phyloP scores from a whole-genome alignment of 1,140 invertebrate species.

The Lasaia peninsularis region DNA sequence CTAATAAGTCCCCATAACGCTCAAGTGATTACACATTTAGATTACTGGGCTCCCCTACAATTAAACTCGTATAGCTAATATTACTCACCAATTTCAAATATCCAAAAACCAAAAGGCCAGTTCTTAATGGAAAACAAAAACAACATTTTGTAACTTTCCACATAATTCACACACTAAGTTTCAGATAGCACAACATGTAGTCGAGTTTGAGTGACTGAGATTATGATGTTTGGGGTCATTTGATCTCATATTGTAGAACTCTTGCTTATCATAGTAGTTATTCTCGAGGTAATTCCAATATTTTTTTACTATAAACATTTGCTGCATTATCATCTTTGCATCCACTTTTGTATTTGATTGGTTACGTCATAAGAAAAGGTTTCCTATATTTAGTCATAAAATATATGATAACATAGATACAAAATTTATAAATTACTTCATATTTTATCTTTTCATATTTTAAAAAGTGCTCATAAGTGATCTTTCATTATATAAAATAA shows the following conservation, averaged over 20 bases:
- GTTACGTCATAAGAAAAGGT: too few relatives aligned
- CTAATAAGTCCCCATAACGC: too few relatives aligned
- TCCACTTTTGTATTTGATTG: too few relatives aligned
- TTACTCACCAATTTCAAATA: slow-evolving; percentile 27
- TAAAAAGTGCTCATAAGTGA: too few relatives aligned
- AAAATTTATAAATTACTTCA: too few relatives aligned
- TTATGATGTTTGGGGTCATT: neutral
- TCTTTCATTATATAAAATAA: too few relatives aligned
- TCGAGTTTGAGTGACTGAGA: neutral
- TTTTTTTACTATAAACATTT: neutral
- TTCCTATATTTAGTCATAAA: too few relatives aligned
- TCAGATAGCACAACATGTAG: neutral
- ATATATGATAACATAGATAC: too few relatives aligned
- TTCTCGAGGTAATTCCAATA: neutral
- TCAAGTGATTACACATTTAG: too few relatives aligned
- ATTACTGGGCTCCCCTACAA: too few relatives aligned
- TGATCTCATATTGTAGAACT: neutral
- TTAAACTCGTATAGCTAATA: too few relatives aligned
- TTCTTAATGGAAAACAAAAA: slow-evolving; percentile 24
- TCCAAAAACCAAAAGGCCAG: slow-evolving; percentile 21
- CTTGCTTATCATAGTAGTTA: neutral
- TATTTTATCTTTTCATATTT: too few relatives aligned
- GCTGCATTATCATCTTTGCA: neutral
- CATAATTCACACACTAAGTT: slow-evolving; percentile 11
- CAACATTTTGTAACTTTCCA: slow-evolving; percentile 20